Percentiles rank a stretch among this genome's conserved stretches.
Conservation (phyloP, 2,888 invertebrate species). For the Nymphalis polychloros region DNA sequence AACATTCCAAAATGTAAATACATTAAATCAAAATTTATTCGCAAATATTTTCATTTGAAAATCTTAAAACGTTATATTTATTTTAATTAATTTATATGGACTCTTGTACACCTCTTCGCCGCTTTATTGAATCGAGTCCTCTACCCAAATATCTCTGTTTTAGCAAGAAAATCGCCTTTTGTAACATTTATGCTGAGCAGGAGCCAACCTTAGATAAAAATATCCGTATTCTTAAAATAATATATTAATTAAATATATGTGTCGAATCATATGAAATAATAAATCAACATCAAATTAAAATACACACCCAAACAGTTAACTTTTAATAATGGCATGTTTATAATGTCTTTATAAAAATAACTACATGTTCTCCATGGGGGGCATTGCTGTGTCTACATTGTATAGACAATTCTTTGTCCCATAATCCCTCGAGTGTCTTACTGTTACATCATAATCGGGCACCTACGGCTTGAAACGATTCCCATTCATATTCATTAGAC, state of each 20-base stretch:
- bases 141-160: no score
- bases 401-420: constrained; percentile 28
- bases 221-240: no score
- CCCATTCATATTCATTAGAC: constrained; percentile 67
- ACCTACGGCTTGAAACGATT: constrained; percentile 55
- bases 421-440: constrained; percentile 34
- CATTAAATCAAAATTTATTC: neutral
- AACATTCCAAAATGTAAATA: neutral
- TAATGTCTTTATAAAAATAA: constrained; percentile 9
- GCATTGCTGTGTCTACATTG: neutral
- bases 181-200: no score
- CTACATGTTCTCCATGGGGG: neutral
- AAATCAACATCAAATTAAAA: no score
- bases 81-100: no score
- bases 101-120: no score
- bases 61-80: no score
- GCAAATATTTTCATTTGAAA: neutral
- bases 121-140: no score
- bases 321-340: neutral
- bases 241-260: no score
- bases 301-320: neutral
- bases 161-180: no score
- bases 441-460: constrained; percentile 65
- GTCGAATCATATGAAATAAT: no score
- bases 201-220: no score